These are phyloP conservation scores for Cnemophilus loriae DNA, from an alignment of 2,113 vertebrate genomes.

Conservation along the genomic window DNA sequence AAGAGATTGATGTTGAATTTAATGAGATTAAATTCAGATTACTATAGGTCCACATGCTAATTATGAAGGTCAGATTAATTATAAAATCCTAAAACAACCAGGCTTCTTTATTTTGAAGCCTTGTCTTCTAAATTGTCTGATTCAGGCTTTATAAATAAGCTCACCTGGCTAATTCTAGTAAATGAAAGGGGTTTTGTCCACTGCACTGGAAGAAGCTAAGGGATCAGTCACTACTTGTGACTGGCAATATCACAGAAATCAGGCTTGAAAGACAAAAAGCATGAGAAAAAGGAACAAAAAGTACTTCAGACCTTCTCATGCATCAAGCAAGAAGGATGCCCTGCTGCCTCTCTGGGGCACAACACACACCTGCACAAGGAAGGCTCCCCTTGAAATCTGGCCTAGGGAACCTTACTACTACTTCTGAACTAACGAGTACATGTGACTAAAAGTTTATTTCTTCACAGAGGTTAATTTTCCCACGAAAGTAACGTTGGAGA, in stretches of 20 bases:
- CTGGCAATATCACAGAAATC: neutral
- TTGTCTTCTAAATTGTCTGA: neutral
- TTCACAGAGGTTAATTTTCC: neutral
- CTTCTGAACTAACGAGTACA: neutral
- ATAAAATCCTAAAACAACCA: neutral
- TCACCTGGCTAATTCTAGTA: neutral
- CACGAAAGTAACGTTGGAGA: neutral
- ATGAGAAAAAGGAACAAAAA: no score
- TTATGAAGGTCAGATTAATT: slow-evolving; percentile 7
- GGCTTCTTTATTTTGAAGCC: neutral
- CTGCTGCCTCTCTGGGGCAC: neutral
- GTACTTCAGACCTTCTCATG: neutral
- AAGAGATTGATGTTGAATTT: neutral
- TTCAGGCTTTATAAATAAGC: neutral
- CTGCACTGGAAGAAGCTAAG: neutral
- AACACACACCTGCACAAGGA: neutral
- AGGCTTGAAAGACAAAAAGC: no score
- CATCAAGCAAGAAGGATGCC: neutral
- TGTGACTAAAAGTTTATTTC: neutral
- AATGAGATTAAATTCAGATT: slow-evolving; percentile 33
- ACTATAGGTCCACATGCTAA: neutral
- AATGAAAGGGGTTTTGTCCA: neutral
- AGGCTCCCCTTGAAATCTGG: neutral
- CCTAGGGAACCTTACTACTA: neutral
- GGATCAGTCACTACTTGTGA: neutral